phyloP scores from a whole-genome alignment of 1,140 invertebrate genomes.

The Pristionchus pacificus region DNA sequence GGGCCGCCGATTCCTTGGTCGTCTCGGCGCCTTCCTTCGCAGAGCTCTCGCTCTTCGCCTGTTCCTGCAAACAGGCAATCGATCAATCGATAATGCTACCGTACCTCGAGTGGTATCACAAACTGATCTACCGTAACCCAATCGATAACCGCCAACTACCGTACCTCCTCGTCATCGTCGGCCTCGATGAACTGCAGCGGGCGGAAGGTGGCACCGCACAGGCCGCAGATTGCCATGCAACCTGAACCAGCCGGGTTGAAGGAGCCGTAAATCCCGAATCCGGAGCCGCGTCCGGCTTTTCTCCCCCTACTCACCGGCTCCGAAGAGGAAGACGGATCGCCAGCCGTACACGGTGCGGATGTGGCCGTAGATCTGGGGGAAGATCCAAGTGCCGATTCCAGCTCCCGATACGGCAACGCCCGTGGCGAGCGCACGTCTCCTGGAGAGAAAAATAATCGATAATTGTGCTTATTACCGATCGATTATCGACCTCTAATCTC shows the following conservation, averaged over 20 bases:
- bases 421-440: conserved; percentile 77
- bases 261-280: too few species aligned
- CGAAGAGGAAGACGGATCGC: conserved; percentile 70
- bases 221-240: conserved; percentile 66
- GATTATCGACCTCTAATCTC: too few species aligned
- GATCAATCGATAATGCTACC: too few species aligned
- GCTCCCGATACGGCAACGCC: conserved; percentile 86
- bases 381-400: conserved; percentile 78
- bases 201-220: conserved; percentile 78
- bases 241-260: too few species aligned
- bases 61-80: conserved; percentile 25
- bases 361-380: conserved; percentile 60
- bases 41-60: background rate
- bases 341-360: conserved; percentile 62
- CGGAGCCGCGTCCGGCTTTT: too few species aligned
- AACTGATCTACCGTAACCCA: too few species aligned
- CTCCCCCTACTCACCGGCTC: conserved; percentile 64
- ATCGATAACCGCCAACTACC: conserved; percentile 10
- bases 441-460: too few species aligned
- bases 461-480: too few species aligned
- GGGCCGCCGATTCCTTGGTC: conserved; percentile 3
- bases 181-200: conserved; percentile 67
- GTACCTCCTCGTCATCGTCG: conserved; percentile 47
- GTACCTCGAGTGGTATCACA: too few species aligned
- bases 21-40: conserved; percentile 3